Evolutionary conservation across 2,797 vertebrate species (phyloP), one percentile per base, ranked within the genome.

Genomic region (Petrocephalus sullivani): DNA sequence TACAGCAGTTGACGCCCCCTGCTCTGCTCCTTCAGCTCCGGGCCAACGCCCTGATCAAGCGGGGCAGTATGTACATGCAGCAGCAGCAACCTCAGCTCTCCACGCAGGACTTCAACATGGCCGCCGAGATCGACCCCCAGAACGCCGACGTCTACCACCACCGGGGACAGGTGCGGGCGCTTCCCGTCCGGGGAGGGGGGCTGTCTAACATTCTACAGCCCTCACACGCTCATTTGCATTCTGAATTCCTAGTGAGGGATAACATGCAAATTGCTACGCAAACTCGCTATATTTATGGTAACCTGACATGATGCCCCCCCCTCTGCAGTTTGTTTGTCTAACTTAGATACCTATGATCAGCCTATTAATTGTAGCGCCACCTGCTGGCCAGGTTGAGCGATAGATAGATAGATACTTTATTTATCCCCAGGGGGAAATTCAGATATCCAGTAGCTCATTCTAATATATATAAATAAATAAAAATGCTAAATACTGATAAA

Each of bases 11-110:
- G 33, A 67, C 61, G 61, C 33, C 23, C n/a, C 56, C 51, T 19
- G 7, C 86, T 12, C 61, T 49, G 23, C 21, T 56, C 16, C 67
- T 89, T 54, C 92, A 99, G 98, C 95, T 99, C 82, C 95, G 95
- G 91, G 98, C 98, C 89, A 99, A 99, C 49, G 98, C 98, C 28
- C 93, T 99, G 87, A 99, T 99, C 93, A 99, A 99, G 90, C 96
- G 98, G 64, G 98, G 98, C 21, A 99, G 98, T 91, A 99, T 99
- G 98, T 96, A 97, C 92, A 99, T 99, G 98, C 98, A 99, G 90
- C 98, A 99, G 93, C 98, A 99, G 95, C 98, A 98, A 87, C 97
- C 98, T 0, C 16, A 95, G 90, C 93, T 97, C 37, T 99, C 98
- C 1, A 99, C 98, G 7, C 97, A 98, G 90, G 98, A 99, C 85